phyloP scores from a whole-genome alignment of 2,113 vertebrate species.

The Osmerus eperlanus region DNA sequence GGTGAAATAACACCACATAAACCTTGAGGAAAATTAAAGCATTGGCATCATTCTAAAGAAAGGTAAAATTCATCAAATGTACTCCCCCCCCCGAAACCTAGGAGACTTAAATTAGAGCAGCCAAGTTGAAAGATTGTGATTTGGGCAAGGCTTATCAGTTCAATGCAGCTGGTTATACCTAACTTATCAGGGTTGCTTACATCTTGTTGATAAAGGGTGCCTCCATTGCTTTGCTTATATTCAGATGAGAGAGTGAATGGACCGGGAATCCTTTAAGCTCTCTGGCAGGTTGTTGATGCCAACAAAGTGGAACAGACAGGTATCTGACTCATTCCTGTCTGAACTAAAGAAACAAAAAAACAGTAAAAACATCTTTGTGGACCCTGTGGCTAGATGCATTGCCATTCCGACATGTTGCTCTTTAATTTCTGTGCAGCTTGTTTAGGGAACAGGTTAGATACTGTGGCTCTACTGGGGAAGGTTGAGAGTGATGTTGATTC shows the following conservation, averaged over 20 bases:
- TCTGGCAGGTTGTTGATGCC: constrained; percentile 49
- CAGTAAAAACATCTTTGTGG: background rate
- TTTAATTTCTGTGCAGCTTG: background rate
- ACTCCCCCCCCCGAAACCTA: constrained; percentile 46
- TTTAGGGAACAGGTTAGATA: background rate
- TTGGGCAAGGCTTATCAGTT: constrained; percentile 61
- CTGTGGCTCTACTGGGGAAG: background rate
- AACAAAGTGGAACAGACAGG: constrained; percentile 45
- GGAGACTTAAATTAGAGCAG: constrained; percentile 63
- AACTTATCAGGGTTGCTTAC: constrained; percentile 58
- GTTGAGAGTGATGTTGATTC: constrained; percentile 22
- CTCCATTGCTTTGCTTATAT: constrained; percentile 50
- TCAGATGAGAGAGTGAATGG: constrained; percentile 51
- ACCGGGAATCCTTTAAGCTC: constrained; percentile 31
- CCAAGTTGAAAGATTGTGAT: constrained; percentile 58
- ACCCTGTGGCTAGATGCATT: no score
- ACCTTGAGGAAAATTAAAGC: constrained; percentile 8
- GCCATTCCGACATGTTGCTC: background rate
- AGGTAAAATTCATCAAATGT: constrained; percentile 54
- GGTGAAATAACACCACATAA: background rate
- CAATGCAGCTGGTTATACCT: constrained; percentile 59
- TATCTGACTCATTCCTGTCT: constrained; percentile 33
- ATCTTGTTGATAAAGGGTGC: constrained; percentile 62
- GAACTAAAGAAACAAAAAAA: background rate
- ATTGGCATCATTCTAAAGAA: constrained; percentile 59